These are phyloP conservation scores for Borostomias antarcticus DNA, from an alignment of 2,797 vertebrate genomes.

Conservation along the genomic window DNA sequence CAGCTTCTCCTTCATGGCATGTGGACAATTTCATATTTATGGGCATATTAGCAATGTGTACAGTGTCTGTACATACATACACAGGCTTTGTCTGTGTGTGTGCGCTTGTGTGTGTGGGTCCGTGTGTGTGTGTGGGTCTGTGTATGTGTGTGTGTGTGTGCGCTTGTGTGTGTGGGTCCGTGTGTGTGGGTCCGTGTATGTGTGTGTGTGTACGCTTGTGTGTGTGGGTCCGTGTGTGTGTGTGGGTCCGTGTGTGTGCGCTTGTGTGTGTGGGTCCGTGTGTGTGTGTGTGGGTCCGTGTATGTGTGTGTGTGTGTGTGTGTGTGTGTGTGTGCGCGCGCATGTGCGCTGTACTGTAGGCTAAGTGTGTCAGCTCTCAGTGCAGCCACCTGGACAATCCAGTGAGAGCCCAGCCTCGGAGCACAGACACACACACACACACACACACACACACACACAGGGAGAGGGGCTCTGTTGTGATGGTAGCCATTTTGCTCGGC, in stretches of 20 bases:
- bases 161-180: neutral
- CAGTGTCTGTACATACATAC: neutral
- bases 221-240: conserved; percentile 8
- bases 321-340: conserved; percentile 11
- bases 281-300: no score
- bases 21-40: no score
- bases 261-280: no score
- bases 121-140: no score
- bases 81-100: neutral
- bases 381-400: conserved; percentile 64
- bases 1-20: no score
- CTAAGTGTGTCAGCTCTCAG: conserved; percentile 36
- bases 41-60: no score
- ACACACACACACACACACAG: no score
- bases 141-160: no score
- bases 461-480: conserved; percentile 19
- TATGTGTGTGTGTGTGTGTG: conserved; percentile 14
- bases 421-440: no score
- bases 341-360: conserved; percentile 2
- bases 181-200: conserved; percentile 5
- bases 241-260: no score
- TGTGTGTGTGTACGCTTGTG: conserved; percentile 14
- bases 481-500: neutral
- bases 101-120: neutral
- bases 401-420: conserved; percentile 57